phyloP scores from a whole-genome alignment of 2,113 vertebrate species.

The Ammospiza caudacuta region DNA sequence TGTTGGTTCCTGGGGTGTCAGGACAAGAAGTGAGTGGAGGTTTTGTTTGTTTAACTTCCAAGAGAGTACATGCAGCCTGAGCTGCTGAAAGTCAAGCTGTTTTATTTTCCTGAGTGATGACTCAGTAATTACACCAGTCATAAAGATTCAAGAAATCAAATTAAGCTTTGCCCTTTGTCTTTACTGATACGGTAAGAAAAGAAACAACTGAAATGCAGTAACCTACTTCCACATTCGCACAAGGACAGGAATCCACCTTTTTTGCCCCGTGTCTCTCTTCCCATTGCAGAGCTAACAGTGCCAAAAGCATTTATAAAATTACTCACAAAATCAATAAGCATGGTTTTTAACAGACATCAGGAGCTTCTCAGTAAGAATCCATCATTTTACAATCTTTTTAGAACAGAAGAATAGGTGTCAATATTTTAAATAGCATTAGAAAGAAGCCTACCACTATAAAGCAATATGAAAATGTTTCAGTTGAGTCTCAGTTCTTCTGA shows the following conservation, averaged over 20 bases:
- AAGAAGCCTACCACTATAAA: neutral
- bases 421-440: neutral
- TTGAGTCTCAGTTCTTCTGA: neutral
- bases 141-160: neutral
- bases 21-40: neutral
- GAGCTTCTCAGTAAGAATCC: neutral
- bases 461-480: neutral
- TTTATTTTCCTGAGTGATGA: slow-evolving; percentile 12
- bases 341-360: neutral
- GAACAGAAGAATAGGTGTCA: neutral
- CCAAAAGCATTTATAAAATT: neutral
- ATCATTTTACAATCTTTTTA: neutral
- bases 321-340: neutral
- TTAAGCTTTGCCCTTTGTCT: slow-evolving; percentile 1
- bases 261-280: neutral
- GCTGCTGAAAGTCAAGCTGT: slow-evolving; percentile 10
- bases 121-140: neutral
- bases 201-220: neutral
- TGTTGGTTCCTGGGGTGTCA: neutral
- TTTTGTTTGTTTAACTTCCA: slow-evolving; percentile 36
- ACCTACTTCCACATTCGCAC: neutral
- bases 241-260: neutral
- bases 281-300: neutral
- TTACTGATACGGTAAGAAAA: neutral
- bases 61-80: neutral